Conservation (phyloP, 2,113 vertebrate species). For the Clarias gariepinus region DNA sequence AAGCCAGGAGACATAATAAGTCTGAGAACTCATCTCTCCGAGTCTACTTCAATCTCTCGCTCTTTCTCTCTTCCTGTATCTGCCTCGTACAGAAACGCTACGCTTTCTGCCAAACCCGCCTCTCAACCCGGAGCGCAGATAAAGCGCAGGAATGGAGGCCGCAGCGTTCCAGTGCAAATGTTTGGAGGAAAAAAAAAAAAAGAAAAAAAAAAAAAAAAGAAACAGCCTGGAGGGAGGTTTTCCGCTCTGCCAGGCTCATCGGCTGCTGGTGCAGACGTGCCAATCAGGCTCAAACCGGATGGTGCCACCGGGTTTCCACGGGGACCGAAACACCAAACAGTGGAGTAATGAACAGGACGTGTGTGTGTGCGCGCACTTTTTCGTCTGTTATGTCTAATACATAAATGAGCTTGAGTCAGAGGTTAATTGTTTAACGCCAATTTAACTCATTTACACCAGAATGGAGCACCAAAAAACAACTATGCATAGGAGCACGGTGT, state of each 20-base stretch:
- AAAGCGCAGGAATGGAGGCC: background rate
- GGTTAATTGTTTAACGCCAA: slow-evolving; percentile 24
- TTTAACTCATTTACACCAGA: slow-evolving; percentile 4
- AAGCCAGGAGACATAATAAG: background rate
- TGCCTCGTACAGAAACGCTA: background rate
- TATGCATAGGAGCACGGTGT: background rate
- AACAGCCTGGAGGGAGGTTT: background rate
- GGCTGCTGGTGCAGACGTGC: background rate
- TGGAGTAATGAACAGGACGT: slow-evolving; percentile 1
- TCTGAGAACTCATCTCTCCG: background rate
- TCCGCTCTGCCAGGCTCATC: slow-evolving; percentile 7
- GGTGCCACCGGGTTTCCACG: slow-evolving; percentile 8
- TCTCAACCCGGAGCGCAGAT: background rate
- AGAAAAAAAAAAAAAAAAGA: background rate
- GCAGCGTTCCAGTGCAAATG: background rate
- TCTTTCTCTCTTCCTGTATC: background rate
- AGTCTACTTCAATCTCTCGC: background rate
- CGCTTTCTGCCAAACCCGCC: background rate
- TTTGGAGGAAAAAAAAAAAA: slow-evolving; percentile 19
- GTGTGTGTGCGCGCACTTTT: background rate
- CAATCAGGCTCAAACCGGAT: slow-evolving; percentile 13
- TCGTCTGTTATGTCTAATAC: background rate
- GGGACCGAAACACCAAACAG: slow-evolving; percentile 3
- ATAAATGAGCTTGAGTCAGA: background rate
- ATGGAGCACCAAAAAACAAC: slow-evolving; percentile 31